Evolutionary conservation across 2,888 invertebrate species (phyloP).

Genomic region (Kuschelorhynchus macadamiae): DNA sequence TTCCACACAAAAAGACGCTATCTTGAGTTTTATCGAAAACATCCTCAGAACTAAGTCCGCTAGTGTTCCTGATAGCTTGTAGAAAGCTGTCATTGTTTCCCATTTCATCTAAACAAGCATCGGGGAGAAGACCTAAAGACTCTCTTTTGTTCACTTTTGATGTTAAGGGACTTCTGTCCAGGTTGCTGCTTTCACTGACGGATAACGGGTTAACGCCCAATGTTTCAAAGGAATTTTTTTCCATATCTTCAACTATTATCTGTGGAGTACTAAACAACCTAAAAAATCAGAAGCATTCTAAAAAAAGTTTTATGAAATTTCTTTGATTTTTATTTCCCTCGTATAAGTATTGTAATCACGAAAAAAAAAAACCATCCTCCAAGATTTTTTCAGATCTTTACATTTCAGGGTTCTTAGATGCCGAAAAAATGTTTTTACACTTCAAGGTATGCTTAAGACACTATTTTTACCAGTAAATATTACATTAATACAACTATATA

Average conservation of each 20-base stretch:
- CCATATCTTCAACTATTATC: constrained; percentile 18
- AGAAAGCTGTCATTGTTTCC: constrained; percentile 21
- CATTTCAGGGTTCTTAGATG: too few species aligned
- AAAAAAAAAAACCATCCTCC: too few species aligned
- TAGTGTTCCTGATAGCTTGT: background rate
- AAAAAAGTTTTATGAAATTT: background rate
- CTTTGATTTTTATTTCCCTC: background rate
- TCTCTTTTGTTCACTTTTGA: constrained; percentile 41
- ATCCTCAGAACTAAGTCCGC: background rate
- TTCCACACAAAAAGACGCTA: too few species aligned
- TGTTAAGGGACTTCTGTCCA: background rate
- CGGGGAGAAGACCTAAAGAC: constrained; percentile 50
- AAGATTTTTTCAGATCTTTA: too few species aligned
- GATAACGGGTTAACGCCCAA: background rate
- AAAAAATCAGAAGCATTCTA: background rate
- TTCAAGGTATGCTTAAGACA: too few species aligned
- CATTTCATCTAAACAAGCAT: constrained; percentile 28
- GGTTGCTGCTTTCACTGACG: background rate
- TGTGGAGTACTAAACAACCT: constrained; percentile 24
- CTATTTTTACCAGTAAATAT: too few species aligned
- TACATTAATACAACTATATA: too few species aligned
- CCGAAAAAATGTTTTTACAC: too few species aligned
- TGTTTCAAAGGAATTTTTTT: background rate
- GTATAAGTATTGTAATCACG: too few species aligned
- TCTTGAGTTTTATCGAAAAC: background rate